phyloP scores from a whole-genome alignment of 2,888 invertebrate genomes.

The Actias luna region DNA sequence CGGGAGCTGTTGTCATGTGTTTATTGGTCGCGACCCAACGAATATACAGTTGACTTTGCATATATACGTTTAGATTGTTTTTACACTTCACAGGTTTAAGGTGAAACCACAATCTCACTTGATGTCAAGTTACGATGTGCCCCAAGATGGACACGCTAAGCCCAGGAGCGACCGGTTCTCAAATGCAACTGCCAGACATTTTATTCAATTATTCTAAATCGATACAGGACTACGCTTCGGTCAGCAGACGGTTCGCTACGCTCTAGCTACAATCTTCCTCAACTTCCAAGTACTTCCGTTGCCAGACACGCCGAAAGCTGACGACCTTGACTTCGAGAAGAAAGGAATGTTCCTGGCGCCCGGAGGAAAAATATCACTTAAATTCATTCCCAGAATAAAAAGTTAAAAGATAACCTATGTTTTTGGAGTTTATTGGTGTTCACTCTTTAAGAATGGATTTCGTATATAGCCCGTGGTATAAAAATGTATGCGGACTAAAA shows the following conservation, averaged over 20 bases:
- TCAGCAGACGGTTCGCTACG: slow-evolving; percentile 35
- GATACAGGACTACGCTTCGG: slow-evolving; percentile 45
- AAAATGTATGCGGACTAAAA: too few relatives aligned
- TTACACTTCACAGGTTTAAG: too few relatives aligned
- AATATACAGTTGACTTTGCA: too few relatives aligned
- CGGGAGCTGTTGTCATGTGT: too few relatives aligned
- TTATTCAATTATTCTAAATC: background rate
- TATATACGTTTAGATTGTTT: too few relatives aligned
- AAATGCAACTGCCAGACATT: background rate
- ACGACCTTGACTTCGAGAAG: slow-evolving; percentile 29
- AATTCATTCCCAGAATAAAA: slow-evolving; percentile 28
- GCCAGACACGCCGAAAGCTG: slow-evolving; percentile 29
- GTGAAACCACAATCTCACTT: too few relatives aligned
- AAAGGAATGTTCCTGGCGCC: slow-evolving; percentile 38
- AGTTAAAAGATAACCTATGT: background rate
- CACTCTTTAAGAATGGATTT: background rate
- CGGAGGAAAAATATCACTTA: slow-evolving; percentile 27
- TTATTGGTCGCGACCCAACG: too few relatives aligned
- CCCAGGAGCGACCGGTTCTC: background rate
- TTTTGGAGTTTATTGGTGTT: background rate
- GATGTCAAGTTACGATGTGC: too few relatives aligned
- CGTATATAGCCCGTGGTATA: too few relatives aligned
- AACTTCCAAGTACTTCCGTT: slow-evolving; percentile 33
- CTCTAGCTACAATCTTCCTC: slow-evolving; percentile 31
- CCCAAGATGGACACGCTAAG: too few relatives aligned